These are phyloP conservation scores for Orbicella faveolata DNA, from an alignment of 64 coral and sea anemone species.

Conservation along the genomic window DNA sequence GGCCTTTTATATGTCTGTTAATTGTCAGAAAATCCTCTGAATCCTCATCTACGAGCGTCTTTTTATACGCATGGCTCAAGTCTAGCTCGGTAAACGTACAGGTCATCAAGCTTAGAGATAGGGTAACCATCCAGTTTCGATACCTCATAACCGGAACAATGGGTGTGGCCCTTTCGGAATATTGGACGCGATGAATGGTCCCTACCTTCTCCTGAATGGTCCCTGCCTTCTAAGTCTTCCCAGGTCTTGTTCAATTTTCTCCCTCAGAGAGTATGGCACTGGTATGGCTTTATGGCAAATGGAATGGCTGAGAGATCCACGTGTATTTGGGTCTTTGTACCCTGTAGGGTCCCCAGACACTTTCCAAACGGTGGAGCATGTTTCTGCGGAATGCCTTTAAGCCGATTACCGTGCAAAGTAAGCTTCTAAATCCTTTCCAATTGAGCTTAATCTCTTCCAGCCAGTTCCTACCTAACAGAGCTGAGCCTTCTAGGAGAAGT, in stretches of 20 bases:
- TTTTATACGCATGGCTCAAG: conserved; percentile 58
- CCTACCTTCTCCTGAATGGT: conserved; percentile 11
- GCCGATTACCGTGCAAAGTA: neutral
- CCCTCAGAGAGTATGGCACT: conserved; percentile 37
- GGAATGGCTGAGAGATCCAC: conserved; percentile 27
- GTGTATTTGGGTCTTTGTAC: conserved; percentile 50
- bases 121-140: conserved; percentile 65
- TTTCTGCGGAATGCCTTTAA: neutral
- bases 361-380: conserved; percentile 9
- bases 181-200: conserved; percentile 7
- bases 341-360: conserved; percentile 44
- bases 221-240: conserved; percentile 29
- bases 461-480: too few relatives aligned
- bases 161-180: conserved; percentile 49
- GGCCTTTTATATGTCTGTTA: conserved; percentile 25
- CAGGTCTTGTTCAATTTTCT: conserved; percentile 43
- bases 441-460: neutral
- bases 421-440: conserved; percentile 22
- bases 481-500: too few relatives aligned
- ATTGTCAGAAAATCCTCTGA: conserved; percentile 61
- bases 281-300: conserved; percentile 39
- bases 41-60: conserved; percentile 44
- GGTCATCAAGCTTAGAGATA: conserved; percentile 53
- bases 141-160: conserved; percentile 46
- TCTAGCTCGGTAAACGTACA: conserved; percentile 64